Evolutionary conservation across 2,113 vertebrate species (phyloP).

Genomic region (Rhagologus leucostigma): DNA sequence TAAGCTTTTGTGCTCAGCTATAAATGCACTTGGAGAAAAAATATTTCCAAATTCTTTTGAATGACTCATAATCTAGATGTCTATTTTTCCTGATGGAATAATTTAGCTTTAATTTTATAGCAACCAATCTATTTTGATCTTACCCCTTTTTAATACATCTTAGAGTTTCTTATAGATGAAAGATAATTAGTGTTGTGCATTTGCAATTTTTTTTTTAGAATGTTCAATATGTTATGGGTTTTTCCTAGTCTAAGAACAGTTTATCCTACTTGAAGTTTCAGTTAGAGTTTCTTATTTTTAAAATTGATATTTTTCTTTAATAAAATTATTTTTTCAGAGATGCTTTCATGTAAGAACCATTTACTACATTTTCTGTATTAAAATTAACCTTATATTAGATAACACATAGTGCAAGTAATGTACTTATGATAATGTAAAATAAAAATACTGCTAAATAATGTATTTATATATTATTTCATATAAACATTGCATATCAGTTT

Average conservation of each 20-base stretch:
- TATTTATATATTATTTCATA: neutral
- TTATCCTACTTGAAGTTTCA: neutral
- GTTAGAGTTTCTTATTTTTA: neutral
- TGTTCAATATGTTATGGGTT: neutral
- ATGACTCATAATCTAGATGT: neutral
- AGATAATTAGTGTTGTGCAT: neutral
- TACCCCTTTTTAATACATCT: neutral
- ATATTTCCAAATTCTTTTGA: neutral
- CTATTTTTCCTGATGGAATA: neutral
- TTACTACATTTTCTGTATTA: neutral
- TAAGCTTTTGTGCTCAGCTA: neutral
- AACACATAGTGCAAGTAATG: neutral
- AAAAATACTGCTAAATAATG: neutral
- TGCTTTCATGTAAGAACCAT: neutral
- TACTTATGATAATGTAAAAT: neutral
- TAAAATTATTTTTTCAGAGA: neutral
- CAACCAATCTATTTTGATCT: neutral
- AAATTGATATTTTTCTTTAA: neutral
- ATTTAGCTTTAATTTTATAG: neutral
- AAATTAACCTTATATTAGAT: neutral
- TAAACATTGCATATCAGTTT: neutral
- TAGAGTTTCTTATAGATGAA: neutral
- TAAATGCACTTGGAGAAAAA: neutral
- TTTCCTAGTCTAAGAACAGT: neutral
- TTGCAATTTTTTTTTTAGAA: neutral